Base-by-base conservation (phyloP, 2,797 vertebrate genomes). In the Pseudocheirus occidentalis region DNA sequence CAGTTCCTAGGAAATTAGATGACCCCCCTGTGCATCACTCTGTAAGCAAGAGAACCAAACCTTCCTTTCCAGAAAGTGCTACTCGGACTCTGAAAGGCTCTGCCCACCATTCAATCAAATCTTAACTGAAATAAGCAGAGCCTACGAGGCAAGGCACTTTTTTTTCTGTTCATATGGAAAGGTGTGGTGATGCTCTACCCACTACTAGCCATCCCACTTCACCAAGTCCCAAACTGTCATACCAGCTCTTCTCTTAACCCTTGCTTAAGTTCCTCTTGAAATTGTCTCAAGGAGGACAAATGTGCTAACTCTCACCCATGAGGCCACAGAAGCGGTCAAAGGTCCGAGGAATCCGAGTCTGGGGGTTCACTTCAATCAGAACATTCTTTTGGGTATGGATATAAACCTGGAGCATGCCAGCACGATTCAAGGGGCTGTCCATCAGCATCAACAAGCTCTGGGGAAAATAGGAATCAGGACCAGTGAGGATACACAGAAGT, bases 361-460 rank as follows among this genome's bases (percentile, higher is more conserved):
- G 99, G 0, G 99, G 99, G 97, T 99, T 99, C 95, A 99, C 99
- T 98, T 99, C 99, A 9, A 99, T 99, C 91, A 99, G 98, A 31
- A 99, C 99, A 0, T 99, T 99, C 97, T 99, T 99, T 98, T 99
- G 99, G 0, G 99, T 99, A 94, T 99, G 99, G 97, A 99, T 98
- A 91, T 99, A 99, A 95, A 99, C 99, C 97, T 99, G 99, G 21
- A 99, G 98, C 91, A 99, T 98, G 54, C 99, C 99, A 1, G 99
- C 99, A 95, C 99, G 98, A 97, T 99, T 99, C 98, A 99, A 98
- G 0, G 99, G 99, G 97, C 99, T 99, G 98, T 99, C 99, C 99
- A 99, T 99, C 95, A 99, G 98, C 99, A 99, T 99, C 92, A 99
- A 98, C 90, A 99, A 98, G 62, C 99, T 99, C 99, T 99, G 92